Evolutionary conservation across 1,140 invertebrate genomes (phyloP).

Genomic region (Vollenhovia emeryi): DNA sequence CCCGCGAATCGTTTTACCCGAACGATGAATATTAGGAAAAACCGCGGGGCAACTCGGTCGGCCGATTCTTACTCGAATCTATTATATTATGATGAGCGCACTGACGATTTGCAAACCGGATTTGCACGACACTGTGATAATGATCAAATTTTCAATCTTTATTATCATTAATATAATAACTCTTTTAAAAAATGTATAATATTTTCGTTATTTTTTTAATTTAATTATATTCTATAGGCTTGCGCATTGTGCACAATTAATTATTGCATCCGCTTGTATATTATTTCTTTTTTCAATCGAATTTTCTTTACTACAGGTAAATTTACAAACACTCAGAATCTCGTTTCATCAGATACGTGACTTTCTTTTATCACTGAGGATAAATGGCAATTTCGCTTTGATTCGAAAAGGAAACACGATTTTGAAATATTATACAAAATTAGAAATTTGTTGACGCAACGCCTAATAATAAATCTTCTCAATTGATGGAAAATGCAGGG

Average conservation of each 20-base stretch:
- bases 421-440: neutral
- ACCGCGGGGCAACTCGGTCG: neutral
- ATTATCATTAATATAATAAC: neutral
- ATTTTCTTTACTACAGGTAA: neutral
- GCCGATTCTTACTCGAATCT: neutral
- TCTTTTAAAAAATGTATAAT: neutral
- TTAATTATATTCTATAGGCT: neutral
- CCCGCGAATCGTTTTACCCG: conserved; percentile 25
- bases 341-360: neutral
- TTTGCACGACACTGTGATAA: too few relatives aligned
- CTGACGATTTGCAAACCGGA: neutral
- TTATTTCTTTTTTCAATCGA: neutral
- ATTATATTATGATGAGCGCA: neutral
- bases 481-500: neutral
- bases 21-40: conserved; percentile 32
- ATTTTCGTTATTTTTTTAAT: neutral
- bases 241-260: neutral
- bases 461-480: neutral
- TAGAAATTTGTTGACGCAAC: neutral
- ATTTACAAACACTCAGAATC: neutral
- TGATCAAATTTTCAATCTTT: neutral
- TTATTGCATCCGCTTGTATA: neutral
- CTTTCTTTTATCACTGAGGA: neutral
- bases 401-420: neutral
- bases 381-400: neutral